Conservation (phyloP, 2,797 vertebrate genomes). For the Anolis apletophallus region DNA sequence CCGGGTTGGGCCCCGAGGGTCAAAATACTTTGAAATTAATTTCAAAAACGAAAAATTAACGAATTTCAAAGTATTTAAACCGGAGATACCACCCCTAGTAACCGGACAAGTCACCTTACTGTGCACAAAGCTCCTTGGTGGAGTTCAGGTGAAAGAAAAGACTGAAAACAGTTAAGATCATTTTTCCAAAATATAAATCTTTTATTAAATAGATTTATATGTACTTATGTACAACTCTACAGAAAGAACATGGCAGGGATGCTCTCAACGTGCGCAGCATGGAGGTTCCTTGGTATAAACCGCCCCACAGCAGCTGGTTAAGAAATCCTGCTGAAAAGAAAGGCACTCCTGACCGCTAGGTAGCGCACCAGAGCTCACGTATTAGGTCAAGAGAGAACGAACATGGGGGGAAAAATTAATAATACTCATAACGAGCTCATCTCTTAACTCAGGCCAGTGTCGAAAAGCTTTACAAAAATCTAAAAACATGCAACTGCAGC, state of each 20-base stretch:
- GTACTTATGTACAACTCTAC: slow-evolving; percentile 64
- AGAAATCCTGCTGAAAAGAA: slow-evolving; percentile 52
- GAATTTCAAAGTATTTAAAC: no score
- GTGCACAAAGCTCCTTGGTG: slow-evolving; percentile 37
- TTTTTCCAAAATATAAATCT: slow-evolving; percentile 80
- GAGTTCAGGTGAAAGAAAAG: slow-evolving; percentile 64
- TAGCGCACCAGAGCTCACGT: slow-evolving; percentile 59
- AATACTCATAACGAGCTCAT: slow-evolving; percentile 58
- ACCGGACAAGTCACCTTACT: slow-evolving; percentile 29
- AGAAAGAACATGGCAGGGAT: slow-evolving; percentile 70
- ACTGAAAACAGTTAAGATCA: slow-evolving; percentile 53
- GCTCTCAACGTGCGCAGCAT: slow-evolving; percentile 55
- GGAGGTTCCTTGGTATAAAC: slow-evolving; percentile 26
- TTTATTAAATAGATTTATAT: slow-evolving; percentile 77
- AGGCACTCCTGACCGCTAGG: slow-evolving; percentile 59
- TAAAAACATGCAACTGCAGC: slow-evolving; percentile 79
- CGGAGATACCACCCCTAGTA: no score
- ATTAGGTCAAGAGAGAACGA: slow-evolving; percentile 43
- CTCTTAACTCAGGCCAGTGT: no score
- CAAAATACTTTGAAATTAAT: no score
- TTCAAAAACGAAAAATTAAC: no score
- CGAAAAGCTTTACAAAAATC: slow-evolving; percentile 70
- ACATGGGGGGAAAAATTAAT: slow-evolving; percentile 46
- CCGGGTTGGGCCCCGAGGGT: no score
- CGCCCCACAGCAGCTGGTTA: slow-evolving; percentile 52